A percentile compares a stretch with the other conserved stretches of the same genome.
These are phyloP conservation scores for Emberiza fucata DNA, from an alignment of 2,113 vertebrate genomes.

Conservation along the genomic window DNA sequence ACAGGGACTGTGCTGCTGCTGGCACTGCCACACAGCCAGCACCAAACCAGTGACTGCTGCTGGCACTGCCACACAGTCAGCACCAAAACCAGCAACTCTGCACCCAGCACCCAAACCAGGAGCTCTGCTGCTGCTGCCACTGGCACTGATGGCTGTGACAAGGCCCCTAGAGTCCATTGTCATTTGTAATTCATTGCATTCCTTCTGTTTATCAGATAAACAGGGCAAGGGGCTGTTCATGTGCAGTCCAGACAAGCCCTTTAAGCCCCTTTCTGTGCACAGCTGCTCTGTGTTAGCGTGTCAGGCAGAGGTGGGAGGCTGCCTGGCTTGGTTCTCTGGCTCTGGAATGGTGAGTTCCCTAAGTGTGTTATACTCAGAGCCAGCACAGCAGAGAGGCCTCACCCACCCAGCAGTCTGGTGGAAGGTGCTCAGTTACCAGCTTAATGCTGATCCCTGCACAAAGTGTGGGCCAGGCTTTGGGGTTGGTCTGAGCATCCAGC, in stretches of 20 bases:
- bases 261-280: neutral
- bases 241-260: neutral
- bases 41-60: too few species aligned
- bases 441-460: accelerated
- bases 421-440: neutral
- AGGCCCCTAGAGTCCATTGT: accelerated
- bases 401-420: neutral
- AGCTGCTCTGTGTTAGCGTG: accelerated
- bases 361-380: accelerated
- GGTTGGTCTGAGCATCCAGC: neutral
- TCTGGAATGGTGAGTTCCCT: neutral
- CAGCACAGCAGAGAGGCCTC: neutral
- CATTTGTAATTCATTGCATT: accelerated
- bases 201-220: too few species aligned
- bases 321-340: neutral
- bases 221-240: accelerated
- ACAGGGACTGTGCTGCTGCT: too few species aligned
- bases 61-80: too few species aligned
- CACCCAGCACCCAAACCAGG: too few species aligned
- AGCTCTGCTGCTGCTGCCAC: neutral
- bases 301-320: neutral
- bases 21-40: too few species aligned
- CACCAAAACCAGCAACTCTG: too few species aligned
- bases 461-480: neutral
- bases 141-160: neutral